Evolutionary conservation across 2,113 vertebrate genomes (phyloP), one percentile per base, ranked within the genome.

Genomic region (Mystacornis crossleyi): DNA sequence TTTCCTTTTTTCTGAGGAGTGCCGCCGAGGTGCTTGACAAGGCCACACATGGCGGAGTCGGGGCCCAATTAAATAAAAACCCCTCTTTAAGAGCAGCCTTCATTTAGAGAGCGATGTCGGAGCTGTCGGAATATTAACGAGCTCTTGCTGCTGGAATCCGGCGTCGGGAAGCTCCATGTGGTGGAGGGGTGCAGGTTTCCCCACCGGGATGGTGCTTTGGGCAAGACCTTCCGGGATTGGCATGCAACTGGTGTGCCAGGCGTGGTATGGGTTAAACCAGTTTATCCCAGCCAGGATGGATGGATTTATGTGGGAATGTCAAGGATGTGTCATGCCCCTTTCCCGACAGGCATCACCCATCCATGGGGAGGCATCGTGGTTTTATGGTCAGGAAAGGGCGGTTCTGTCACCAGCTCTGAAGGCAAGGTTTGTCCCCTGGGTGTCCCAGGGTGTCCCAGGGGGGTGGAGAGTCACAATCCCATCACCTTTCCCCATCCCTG

Each of bases 71-170:
- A 86, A 77, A 77, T 28, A 51, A 86, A 64, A 91, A 33, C 57
- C 72, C 36, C 71, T 93, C 61, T 95, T 96, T 72, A 91, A 77
- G 86, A 81, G 61, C 50, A 16, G 61, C 90, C 84, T 91, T 96
- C 84, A 0, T 89, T 95, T 93, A 75, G 70, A 74, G 64, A 79
- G 72, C 0, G 18, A 64, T 82, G 95, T 55, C 0, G 24, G 94
- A 97, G 86, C 92, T 97, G 93, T 66, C 6, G 15, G 96, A 96
- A 96, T 95, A 95, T 95, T 98, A 98, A 98, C 14, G 2, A 97
- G 95, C 58, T 91, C 87, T 26, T 79, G 47, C 86, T 6, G 0
- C 85, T 4, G 1, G 66, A 73, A 96, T 90, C 92, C 36, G 7
- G 36, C 0, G 1, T 21, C 0, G 0, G 33, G n/a, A 72, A 26